Percentiles rank a stretch among this genome's conserved stretches.
phyloP scores from a whole-genome alignment of 2,888 invertebrate genomes.

The Mythimna lalbum region DNA sequence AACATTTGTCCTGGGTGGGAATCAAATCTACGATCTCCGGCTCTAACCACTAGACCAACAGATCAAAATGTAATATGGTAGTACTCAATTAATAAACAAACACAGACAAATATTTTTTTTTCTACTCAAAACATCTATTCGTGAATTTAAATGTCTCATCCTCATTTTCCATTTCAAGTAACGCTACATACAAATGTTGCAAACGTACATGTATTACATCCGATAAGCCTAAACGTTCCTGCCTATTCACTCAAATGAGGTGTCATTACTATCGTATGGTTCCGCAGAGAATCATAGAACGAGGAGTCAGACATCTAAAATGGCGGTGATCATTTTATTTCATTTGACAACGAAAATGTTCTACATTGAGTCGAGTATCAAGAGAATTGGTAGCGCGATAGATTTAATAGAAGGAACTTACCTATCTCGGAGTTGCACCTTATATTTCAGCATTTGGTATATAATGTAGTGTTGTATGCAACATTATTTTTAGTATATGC shows the following conservation, averaged over 20 bases:
- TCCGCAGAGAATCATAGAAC: constrained; percentile 39
- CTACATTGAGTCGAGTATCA: constrained; percentile 9
- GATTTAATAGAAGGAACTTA: constrained; percentile 17
- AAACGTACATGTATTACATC: constrained; percentile 2
- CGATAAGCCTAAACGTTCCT: constrained; percentile 36
- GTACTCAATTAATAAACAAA: too few species aligned
- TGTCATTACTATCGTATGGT: constrained; percentile 48
- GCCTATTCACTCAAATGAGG: constrained; percentile 42
- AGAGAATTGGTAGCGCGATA: background rate
- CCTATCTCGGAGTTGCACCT: background rate
- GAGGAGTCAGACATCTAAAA: constrained; percentile 33
- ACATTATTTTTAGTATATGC: too few species aligned
- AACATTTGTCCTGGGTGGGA: too few species aligned
- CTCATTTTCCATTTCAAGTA: too few species aligned
- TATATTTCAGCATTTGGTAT: background rate
- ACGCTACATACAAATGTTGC: too few species aligned
- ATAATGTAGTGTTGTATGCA: background rate
- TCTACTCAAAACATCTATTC: background rate
- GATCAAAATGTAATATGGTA: too few species aligned
- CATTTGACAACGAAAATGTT: constrained; percentile 36
- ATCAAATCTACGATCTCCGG: too few species aligned
- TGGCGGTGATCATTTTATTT: constrained; percentile 47
- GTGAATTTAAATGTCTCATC: background rate
- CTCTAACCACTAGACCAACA: too few species aligned
- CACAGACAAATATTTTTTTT: too few species aligned